Evolutionary conservation across 2,888 invertebrate genomes (phyloP), one percentile per base, ranked within the genome.

Genomic region (Drosophila neonasuta): DNA sequence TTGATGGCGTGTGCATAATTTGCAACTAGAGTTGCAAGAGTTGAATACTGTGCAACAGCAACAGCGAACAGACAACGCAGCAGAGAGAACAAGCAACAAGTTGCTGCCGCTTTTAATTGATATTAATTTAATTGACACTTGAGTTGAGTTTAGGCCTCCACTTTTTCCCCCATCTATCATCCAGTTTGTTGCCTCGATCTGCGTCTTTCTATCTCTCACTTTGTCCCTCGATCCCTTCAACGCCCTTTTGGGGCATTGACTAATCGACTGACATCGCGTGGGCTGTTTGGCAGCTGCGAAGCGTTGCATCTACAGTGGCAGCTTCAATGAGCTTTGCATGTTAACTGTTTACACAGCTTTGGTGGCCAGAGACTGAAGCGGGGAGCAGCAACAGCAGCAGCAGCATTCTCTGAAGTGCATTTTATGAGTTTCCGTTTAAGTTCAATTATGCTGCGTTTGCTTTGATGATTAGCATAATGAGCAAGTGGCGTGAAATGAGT

Each of bases 71-170:
- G 45, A n/a, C 48, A 49, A 52, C 52, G 29, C 20, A 13, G 10
- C 24, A 42, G 41, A 29, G 36, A 36, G 61, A 66, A 17, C 67
- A 46, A 29, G 83, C 79, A 78, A 74, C 86, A 83, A 84, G 79
- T 86, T 86, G 83, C 82, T 70, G 74, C 51, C 61, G 79, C 73
- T 84, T 86, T 83, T 83, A 86, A 83, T 83, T 83, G 82, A 86
- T 82, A 86, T 82, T 82, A 86, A 82, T 82, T 82, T 86, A 86
- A 86, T 82, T 82, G 82, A 86, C 82, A 86, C 82, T 82, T 56
- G 80, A 80, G 79, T 79, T 49, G 66, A 70, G 73, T 68, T 75
- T 79, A 71, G 71, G 74, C 76, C 65, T 75, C 41, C 44, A 52
- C 68, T 59, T 44, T 49, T 51, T 9, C 51, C 50, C 50, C 60